Conservation (phyloP, 1,140 invertebrate genomes). For the Drosophila simulans region DNA sequence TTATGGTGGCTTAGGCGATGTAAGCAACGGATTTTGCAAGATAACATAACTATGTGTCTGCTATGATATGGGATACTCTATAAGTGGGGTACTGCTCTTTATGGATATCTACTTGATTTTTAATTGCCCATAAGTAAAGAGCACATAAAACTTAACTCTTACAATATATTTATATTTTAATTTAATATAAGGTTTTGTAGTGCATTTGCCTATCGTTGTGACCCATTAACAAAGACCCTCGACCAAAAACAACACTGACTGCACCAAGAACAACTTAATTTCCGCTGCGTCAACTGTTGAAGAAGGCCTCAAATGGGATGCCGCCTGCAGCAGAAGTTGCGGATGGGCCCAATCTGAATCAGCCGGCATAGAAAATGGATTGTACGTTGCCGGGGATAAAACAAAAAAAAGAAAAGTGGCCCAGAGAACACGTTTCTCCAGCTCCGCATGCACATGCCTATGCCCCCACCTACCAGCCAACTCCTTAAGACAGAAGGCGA, state of each 20-base stretch:
- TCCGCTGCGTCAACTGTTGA: constrained; percentile 54
- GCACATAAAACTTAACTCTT: too few species aligned
- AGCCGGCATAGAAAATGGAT: constrained; percentile 54
- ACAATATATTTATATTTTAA: too few species aligned
- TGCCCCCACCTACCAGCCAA: constrained; percentile 5
- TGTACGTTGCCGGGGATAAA: constrained; percentile 22
- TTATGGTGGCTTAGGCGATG: constrained; percentile 44
- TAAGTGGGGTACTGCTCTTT: neutral
- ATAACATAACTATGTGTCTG: constrained; percentile 13
- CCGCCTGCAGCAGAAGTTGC: constrained; percentile 41
- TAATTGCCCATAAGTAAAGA: neutral
- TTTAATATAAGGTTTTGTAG: neutral
- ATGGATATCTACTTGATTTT: neutral
- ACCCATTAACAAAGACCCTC: neutral
- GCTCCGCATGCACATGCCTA: constrained; percentile 9
- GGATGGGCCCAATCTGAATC: constrained; percentile 29
- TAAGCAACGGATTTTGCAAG: constrained; percentile 16
- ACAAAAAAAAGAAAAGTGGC: constrained; percentile 32
- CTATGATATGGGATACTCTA: neutral
- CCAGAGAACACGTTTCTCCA: constrained; percentile 29
- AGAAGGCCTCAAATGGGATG: constrained; percentile 59
- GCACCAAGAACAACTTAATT: constrained; percentile 62
- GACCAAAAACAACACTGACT: constrained; percentile 34
- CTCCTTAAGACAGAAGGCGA: constrained; percentile 51
- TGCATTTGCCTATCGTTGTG: constrained; percentile 4